Conservation (phyloP, 2,888 invertebrate genomes). For the Eupithecia tripunctaria region DNA sequence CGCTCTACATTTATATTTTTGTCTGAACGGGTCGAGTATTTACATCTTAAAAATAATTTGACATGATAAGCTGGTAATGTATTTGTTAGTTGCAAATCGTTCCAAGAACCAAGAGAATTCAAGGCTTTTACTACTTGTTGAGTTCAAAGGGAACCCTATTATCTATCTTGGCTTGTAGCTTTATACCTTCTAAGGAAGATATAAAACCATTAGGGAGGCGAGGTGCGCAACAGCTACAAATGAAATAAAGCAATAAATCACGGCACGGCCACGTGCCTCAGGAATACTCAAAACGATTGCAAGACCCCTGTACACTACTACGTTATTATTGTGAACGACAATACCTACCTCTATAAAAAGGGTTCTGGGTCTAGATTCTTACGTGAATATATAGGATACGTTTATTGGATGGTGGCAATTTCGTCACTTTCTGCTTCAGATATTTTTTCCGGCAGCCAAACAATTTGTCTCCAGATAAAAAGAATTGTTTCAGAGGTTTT, state of each 20-base stretch:
- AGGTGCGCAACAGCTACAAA: slow-evolving; percentile 54
- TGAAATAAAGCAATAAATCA: slow-evolving; percentile 57
- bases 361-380: slow-evolving; percentile 52
- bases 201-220: slow-evolving; percentile 49
- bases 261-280: slow-evolving; percentile 38
- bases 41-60: not conserved
- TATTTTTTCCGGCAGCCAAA: slow-evolving; percentile 34
- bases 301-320: slow-evolving; percentile 51
- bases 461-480: slow-evolving; percentile 25
- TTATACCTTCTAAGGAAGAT: slow-evolving; percentile 32
- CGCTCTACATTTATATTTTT: not conserved
- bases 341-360: slow-evolving; percentile 52
- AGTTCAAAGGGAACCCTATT: not conserved
- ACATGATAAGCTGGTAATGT: not conserved
- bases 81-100: not conserved
- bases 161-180: slow-evolving; percentile 5
- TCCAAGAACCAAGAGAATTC: not conserved
- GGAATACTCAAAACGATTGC: slow-evolving; percentile 47
- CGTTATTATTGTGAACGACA: slow-evolving; percentile 47
- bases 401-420: slow-evolving; percentile 44
- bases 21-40: not conserved
- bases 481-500: slow-evolving; percentile 26
- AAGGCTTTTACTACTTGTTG: not conserved
- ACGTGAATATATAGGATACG: slow-evolving; percentile 45
- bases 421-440: slow-evolving; percentile 30